These are phyloP conservation scores for Aphidius gifuensis DNA, from an alignment of 1,140 invertebrate species.

Conservation along the genomic window DNA sequence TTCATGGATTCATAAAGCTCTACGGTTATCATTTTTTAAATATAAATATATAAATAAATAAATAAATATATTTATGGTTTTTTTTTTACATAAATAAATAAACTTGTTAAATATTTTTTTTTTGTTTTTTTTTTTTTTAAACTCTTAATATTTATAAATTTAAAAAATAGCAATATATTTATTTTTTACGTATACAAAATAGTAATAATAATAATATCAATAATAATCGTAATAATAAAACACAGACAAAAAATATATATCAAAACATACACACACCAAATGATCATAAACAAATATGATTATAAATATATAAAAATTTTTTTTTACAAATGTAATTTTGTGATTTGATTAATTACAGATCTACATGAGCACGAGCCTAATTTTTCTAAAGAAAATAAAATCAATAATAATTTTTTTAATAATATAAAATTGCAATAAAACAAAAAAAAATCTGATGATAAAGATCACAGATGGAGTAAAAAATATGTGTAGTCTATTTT, in stretches of 20 bases:
- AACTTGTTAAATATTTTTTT: constrained; percentile 5
- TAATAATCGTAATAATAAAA: constrained; percentile 41
- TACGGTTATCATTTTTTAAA: background rate
- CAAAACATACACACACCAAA: background rate
- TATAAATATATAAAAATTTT: background rate
- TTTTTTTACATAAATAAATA: too few species aligned
- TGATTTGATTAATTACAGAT: constrained; percentile 33
- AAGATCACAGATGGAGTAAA: constrained; percentile 9
- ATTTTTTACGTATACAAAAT: background rate
- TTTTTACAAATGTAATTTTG: constrained; percentile 5
- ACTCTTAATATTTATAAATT: background rate
- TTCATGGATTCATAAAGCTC: constrained; percentile 9
- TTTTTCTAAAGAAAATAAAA: background rate
- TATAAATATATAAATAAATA: constrained; percentile 5
- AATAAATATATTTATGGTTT: constrained; percentile 3
- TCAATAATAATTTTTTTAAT: too few species aligned
- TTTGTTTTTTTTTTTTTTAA: constrained; percentile 8
- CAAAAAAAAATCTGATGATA: background rate
- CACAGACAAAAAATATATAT: background rate
- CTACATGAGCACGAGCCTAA: constrained; percentile 29
- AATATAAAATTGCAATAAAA: background rate
- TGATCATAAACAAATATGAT: background rate
- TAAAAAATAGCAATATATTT: background rate
- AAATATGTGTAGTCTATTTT: constrained; percentile 5
- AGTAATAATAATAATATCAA: constrained; percentile 42